Percentiles rank a stretch among this genome's conserved stretches.
These are phyloP conservation scores for Acrossocheilus wenchowensis DNA, from an alignment of 2,797 vertebrate species.

Conservation along the genomic window DNA sequence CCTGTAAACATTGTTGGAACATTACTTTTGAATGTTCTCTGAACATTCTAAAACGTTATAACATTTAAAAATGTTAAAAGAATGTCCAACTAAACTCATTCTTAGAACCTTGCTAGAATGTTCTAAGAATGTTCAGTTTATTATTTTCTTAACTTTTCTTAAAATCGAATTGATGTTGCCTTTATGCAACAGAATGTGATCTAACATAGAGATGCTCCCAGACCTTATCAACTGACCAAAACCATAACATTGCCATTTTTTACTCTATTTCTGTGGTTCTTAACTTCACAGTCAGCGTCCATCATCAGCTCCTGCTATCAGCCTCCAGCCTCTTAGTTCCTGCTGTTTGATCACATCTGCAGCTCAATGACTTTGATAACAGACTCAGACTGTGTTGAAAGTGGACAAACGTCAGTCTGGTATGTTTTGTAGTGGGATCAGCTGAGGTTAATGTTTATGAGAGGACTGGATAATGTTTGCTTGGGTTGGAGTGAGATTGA, in stretches of 20 bases:
- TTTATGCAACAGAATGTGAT: background rate
- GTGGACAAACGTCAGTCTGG: background rate
- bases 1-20: too few species aligned
- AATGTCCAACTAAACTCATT: too few species aligned
- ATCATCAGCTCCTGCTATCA: background rate
- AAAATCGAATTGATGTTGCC: background rate
- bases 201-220: too few species aligned
- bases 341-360: conserved; percentile 16
- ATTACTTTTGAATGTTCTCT: background rate
- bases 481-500: conserved; percentile 8
- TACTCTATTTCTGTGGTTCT: background rate
- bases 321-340: background rate
- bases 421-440: conserved; percentile 9
- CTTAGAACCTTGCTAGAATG: background rate
- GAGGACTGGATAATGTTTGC: conserved; percentile 7
- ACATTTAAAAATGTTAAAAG: background rate
- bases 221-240: background rate
- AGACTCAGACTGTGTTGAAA: conserved; percentile 4
- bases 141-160: background rate
- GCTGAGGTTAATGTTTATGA: conserved; percentile 21
- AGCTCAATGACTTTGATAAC: conserved; percentile 20
- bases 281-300: background rate
- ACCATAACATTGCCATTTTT: background rate
- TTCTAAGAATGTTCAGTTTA: too few species aligned
- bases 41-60: background rate